Evolutionary conservation across 2,113 vertebrate genomes (phyloP).

Genomic region (Alaudala cheleensis): DNA sequence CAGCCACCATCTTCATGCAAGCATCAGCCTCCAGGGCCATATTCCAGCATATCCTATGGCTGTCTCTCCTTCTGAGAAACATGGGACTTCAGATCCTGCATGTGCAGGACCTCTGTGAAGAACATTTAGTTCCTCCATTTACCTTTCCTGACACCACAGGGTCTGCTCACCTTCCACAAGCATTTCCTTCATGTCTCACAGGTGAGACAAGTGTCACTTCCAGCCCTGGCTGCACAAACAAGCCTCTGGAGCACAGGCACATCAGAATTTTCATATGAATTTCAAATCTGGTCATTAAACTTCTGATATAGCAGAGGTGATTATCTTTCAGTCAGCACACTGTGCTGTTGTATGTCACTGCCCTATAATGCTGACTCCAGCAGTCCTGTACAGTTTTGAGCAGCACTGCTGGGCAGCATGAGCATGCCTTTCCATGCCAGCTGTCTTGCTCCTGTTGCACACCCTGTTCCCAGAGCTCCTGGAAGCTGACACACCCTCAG

Average conservation of each 20-base stretch:
- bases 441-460: not conserved
- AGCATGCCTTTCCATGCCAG: not conserved
- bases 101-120: not conserved
- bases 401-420: not conserved
- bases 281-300: not conserved
- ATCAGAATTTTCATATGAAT: not conserved
- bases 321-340: not conserved
- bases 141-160: not conserved
- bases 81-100: not conserved
- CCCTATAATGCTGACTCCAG: not conserved
- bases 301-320: not conserved
- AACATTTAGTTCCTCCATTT: not conserved
- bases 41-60: not conserved
- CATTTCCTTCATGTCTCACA: not conserved
- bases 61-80: not conserved
- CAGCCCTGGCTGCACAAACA: not conserved
- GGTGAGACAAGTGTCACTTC: not conserved
- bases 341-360: not conserved
- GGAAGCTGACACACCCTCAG: not conserved
- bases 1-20: not conserved
- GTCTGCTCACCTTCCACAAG: not conserved
- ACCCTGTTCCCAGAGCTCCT: constrained; percentile 20
- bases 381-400: not conserved
- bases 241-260: not conserved
- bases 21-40: not conserved